Percentiles rank a stretch among this genome's conserved stretches.
Conservation (phyloP, 1,140 invertebrate genomes). For the Orius insidiosus region DNA sequence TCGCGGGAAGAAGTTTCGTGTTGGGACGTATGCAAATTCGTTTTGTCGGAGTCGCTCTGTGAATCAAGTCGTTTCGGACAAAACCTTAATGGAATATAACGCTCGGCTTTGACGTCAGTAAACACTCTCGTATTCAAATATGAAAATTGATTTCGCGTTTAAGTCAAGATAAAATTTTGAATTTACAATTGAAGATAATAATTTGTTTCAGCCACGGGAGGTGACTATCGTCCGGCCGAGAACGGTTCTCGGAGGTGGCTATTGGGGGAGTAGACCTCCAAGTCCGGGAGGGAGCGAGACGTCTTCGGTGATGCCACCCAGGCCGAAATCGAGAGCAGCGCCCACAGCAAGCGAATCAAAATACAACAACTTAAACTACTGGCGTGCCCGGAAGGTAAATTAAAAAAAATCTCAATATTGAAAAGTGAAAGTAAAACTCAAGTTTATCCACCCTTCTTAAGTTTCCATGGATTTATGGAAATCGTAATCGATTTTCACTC, state of each 20-base stretch:
- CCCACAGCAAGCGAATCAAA: constrained; percentile 15
- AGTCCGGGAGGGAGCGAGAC: constrained; percentile 21
- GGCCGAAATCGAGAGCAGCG: constrained; percentile 14
- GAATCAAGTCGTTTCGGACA: not conserved
- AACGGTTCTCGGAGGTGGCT: constrained; percentile 11
- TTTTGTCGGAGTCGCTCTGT: too few relatives aligned
- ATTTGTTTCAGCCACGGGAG: not conserved
- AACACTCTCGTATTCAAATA: not conserved
- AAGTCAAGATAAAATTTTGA: not conserved
- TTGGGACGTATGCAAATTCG: too few relatives aligned
- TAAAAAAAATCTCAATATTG: too few relatives aligned
- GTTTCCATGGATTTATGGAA: too few relatives aligned
- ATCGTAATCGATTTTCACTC: too few relatives aligned
- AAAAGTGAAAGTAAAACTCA: too few relatives aligned
- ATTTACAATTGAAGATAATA: constrained; percentile 7
- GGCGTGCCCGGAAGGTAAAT: constrained; percentile 45
- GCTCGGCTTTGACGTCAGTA: not conserved
- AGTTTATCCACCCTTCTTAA: too few relatives aligned
- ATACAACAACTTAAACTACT: constrained; percentile 66
- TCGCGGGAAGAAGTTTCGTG: too few relatives aligned
- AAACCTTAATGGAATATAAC: not conserved
- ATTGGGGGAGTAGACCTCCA: constrained; percentile 18
- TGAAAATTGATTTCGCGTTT: not conserved
- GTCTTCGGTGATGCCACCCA: constrained; percentile 21
- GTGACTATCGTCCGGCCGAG: not conserved